phyloP scores from a whole-genome alignment of 2,113 vertebrate species.

The Myotis lucifugus region DNA sequence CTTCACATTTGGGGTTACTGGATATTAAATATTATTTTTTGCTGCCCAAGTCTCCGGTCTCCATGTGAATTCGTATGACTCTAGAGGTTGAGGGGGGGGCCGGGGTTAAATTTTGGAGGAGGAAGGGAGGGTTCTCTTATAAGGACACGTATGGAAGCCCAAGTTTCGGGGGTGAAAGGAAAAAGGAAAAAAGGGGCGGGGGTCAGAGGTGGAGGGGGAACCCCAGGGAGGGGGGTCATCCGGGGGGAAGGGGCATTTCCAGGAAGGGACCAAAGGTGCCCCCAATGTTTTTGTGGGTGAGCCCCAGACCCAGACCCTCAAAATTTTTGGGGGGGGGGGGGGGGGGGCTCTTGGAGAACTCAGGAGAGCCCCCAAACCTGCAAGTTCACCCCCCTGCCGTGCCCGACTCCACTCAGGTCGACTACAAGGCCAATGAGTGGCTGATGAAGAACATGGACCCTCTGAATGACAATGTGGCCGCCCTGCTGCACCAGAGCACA shows the following conservation, averaged over 20 bases:
- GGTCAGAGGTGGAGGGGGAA: fast-evolving
- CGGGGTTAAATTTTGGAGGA: too few relatives aligned
- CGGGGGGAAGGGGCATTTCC: background rate
- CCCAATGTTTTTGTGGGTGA: fast-evolving
- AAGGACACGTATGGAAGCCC: too few relatives aligned
- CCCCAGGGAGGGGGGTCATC: fast-evolving
- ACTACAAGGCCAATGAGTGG: slow-evolving; percentile 94
- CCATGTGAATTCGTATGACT: too few relatives aligned
- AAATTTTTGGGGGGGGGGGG: too few relatives aligned
- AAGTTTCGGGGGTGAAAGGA: background rate
- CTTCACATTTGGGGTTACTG: too few relatives aligned
- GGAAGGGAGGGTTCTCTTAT: too few relatives aligned
- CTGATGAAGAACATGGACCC: slow-evolving; percentile 96
- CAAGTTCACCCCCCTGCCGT: fast-evolving
- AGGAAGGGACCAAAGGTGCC: background rate
- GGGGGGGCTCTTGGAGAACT: background rate
- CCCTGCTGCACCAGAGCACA: slow-evolving; percentile 92
- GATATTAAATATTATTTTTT: too few relatives aligned
- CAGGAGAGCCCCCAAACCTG: fast-evolving
- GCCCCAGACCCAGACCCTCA: background rate
- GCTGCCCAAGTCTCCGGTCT: too few relatives aligned
- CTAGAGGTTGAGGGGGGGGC: too few relatives aligned
- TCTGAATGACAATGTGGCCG: slow-evolving; percentile 92
- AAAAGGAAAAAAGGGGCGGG: fast-evolving
- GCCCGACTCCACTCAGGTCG: slow-evolving; percentile 83